phyloP scores from a whole-genome alignment of 1,140 invertebrate genomes.

The Nylanderia fulva region DNA sequence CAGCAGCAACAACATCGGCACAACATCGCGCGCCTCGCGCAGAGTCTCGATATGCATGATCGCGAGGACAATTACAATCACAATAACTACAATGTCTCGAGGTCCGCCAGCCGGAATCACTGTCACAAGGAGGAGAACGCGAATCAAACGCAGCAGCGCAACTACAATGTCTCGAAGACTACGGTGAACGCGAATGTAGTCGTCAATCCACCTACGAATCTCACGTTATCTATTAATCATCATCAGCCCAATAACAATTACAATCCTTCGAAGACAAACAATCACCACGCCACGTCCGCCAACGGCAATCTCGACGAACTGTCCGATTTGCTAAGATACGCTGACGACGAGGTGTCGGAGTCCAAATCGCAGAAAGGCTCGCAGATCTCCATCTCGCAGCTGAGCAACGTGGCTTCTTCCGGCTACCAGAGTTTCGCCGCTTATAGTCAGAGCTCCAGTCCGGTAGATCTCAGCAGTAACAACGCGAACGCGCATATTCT shows the following conservation, averaged over 20 bases:
- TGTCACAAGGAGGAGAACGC: conserved; percentile 86
- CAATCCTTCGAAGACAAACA: conserved; percentile 68
- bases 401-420: conserved; percentile 94
- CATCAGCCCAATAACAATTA: conserved; percentile 84
- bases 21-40: conserved; percentile 78
- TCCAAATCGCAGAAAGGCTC: conserved; percentile 85
- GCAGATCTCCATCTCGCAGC: conserved; percentile 90
- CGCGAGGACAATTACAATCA: conserved; percentile 84
- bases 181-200: conserved; percentile 83
- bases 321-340: conserved; percentile 89
- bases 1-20: conserved; percentile 79
- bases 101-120: conserved; percentile 81
- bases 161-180: conserved; percentile 84
- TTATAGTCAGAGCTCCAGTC: conserved; percentile 95
- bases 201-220: conserved; percentile 77
- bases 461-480: conserved; percentile 90
- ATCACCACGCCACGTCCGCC: conserved; percentile 56
- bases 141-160: conserved; percentile 83
- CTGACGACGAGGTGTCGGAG: conserved; percentile 84
- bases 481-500: conserved; percentile 86
- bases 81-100: conserved; percentile 82
- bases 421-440: conserved; percentile 96
- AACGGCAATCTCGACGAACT: conserved; percentile 89
- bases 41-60: conserved; percentile 81
- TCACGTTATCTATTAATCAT: conserved; percentile 81